phyloP scores from a whole-genome alignment of 1,140 invertebrate species.

The Melipona quadrifasciata region DNA sequence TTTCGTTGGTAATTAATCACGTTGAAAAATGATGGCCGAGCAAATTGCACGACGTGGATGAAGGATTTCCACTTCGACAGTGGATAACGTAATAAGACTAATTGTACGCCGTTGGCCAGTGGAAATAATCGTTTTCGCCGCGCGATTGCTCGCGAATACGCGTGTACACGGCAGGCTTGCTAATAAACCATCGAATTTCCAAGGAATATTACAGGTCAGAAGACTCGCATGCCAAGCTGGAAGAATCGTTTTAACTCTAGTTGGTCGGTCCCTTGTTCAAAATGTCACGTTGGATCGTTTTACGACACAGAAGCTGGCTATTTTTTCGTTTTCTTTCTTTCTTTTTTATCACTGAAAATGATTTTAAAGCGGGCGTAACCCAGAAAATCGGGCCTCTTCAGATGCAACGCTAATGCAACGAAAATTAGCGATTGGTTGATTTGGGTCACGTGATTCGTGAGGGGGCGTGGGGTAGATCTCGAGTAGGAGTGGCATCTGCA shows the following conservation, averaged over 20 bases:
- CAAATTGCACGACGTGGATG: background rate
- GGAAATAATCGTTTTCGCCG: constrained; percentile 53
- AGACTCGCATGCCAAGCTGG: constrained; percentile 23
- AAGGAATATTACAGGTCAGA: constrained; percentile 22
- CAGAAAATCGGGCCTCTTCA: too few relatives aligned
- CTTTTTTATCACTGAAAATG: too few relatives aligned
- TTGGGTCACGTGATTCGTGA: too few relatives aligned
- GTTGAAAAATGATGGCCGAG: background rate
- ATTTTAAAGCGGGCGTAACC: too few relatives aligned
- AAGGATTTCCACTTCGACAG: background rate
- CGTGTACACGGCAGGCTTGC: constrained; percentile 10
- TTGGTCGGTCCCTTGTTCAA: background rate
- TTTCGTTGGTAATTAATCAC: background rate
- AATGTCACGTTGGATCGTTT: constrained; percentile 1
- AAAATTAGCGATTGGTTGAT: too few relatives aligned
- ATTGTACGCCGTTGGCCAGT: constrained; percentile 40
- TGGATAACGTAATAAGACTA: constrained; percentile 25
- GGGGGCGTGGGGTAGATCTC: too few relatives aligned
- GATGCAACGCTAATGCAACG: too few relatives aligned
- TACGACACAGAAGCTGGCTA: background rate
- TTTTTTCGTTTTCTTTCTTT: background rate
- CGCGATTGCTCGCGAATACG: constrained; percentile 27
- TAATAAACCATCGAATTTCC: constrained; percentile 51
- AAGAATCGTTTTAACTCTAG: constrained; percentile 5
- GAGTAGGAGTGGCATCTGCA: too few relatives aligned